Base-by-base conservation (phyloP, 2,888 invertebrate genomes). In the Drosophila siamana region DNA sequence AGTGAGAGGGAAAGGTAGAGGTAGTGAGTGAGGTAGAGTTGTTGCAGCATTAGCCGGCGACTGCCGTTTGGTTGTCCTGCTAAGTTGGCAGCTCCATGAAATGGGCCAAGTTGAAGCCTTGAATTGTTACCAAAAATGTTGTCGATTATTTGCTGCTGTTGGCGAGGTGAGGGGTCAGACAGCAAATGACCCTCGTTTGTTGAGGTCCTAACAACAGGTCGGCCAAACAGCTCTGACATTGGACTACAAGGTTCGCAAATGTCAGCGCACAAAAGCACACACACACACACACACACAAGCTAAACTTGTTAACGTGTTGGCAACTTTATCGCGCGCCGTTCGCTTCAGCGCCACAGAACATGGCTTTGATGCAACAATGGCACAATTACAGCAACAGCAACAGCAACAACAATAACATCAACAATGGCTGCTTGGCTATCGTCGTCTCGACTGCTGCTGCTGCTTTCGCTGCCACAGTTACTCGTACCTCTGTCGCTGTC, bases 111-210 rank as follows among this genome's bases (percentile, higher is more conserved):
- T 55, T 69, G 22, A 48, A 44, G 67, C 59, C 26, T 28, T 56
- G 40, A 59, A 41, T 54, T 63, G 75, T 60, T 61, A 50, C 59
- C 59, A 46, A 71, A 60, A 66, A 46, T 46, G 59, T 60, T 70
- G 65, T 67, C 74, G 75, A 74, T 74, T 70, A 76, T 67, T 78
- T 69, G 68, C 64, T 55, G 72, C 73, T 64, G 30, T 26, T 52
- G 69, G 51, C 19, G 16, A 2, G 4, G 7, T n/a, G 16, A n/a
- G 7, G 26, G 16, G 24, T 1, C 16, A 22, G 33, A 22, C 13
- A 36, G 7, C 73, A 76, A 83, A 74, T 78, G 86, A 86, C 74
- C 80, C 86, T 78, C 64, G 79, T 72, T 79, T 71, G 81, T 62
- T 68, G 51, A 48, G 59, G 61, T 65, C 48, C 55, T n/a, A 65